Percentiles rank a stretch among this genome's conserved stretches.
Conservation (phyloP, 2,113 vertebrate species). For the Labeo rohita region DNA sequence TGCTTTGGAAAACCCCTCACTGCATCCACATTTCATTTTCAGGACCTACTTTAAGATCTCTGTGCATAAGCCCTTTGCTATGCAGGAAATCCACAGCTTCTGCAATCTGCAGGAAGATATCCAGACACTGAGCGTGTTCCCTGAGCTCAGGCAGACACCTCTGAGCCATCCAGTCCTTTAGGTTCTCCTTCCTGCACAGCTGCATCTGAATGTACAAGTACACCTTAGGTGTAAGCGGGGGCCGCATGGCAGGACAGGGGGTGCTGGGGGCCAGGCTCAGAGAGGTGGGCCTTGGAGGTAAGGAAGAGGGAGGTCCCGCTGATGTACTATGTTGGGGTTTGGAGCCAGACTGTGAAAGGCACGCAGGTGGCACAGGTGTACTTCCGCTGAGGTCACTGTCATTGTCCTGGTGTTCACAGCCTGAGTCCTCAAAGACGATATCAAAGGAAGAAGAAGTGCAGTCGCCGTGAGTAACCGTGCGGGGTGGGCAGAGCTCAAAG, state of each 20-base stretch:
- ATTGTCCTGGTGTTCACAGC: conserved; percentile 81
- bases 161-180: conserved; percentile 97
- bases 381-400: conserved; percentile 59
- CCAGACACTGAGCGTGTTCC: conserved; percentile 85
- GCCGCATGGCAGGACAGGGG: conserved; percentile 68
- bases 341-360: conserved; percentile 76
- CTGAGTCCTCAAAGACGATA: conserved; percentile 97
- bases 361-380: conserved; percentile 61
- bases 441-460: conserved; percentile 91
- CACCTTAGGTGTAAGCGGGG: conserved; percentile 87
- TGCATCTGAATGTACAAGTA: conserved; percentile 99
- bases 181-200: conserved; percentile 95
- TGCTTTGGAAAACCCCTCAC: not conserved
- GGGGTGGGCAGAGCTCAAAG: conserved; percentile 80
- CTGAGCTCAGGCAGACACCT: conserved; percentile 86
- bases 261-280: conserved; percentile 77
- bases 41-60: conserved; percentile 91
- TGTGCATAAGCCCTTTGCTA: conserved; percentile 96
- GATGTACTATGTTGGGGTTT: conserved; percentile 69
- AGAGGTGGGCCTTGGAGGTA: conserved; percentile 85
- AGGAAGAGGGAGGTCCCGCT: conserved; percentile 61
- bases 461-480: conserved; percentile 74
- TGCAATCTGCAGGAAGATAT: conserved; percentile 95
- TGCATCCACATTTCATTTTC: not conserved
- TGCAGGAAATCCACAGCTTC: conserved; percentile 96